Base-by-base conservation (phyloP, 2,113 vertebrate genomes). In the Xiphias gladius region DNA sequence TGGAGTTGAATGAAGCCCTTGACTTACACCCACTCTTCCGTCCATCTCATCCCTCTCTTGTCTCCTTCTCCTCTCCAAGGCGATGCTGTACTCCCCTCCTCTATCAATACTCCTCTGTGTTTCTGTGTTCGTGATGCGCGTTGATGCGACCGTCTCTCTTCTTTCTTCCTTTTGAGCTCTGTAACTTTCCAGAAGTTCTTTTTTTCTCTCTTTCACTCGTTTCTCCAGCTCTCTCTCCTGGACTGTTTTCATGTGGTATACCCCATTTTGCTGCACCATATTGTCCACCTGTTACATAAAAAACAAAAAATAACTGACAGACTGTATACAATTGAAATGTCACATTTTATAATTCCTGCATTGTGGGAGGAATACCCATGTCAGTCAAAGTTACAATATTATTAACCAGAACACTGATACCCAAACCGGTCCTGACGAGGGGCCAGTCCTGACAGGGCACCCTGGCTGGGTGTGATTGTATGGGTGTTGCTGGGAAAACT, bases 271-370 rank as follows among this genome's bases (percentile, higher is more conserved):
- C 64, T 74, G 35, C 1, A 87, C 90, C 89, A 96, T 87, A 6
- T 55, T 43, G 28, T 95, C 93, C 59, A 96, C 92, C 95, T 96
- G 82, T 72, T 48, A 20, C 17, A 76, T 37, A 9, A 48, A 58
- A 77, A 16, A 81, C 0, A 28, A 61, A 46, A 14, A 39, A 26
- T 39, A 24, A 17, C 37, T 46, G 24, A 55, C 52, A 46, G 1
- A 16, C 14, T 16, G 22, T 11, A 13, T 12, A 11, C 10, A 24
- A 39, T 58, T 61, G 24, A 10, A 76, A 30, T 28, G 41, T 50
- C 5, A 58, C 7, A 48, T 41, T 64, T 52, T 4, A 39, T 13
- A 28, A 10, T 30, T 19, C 19, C 24, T 62, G n/a, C 43, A 59
- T 2, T 28, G 28, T 57, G 55, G 3, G 7, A 58, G 28, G 0